phyloP scores from a whole-genome alignment of 2,797 vertebrate species.

The Pipistrellus pipistrellus region DNA sequence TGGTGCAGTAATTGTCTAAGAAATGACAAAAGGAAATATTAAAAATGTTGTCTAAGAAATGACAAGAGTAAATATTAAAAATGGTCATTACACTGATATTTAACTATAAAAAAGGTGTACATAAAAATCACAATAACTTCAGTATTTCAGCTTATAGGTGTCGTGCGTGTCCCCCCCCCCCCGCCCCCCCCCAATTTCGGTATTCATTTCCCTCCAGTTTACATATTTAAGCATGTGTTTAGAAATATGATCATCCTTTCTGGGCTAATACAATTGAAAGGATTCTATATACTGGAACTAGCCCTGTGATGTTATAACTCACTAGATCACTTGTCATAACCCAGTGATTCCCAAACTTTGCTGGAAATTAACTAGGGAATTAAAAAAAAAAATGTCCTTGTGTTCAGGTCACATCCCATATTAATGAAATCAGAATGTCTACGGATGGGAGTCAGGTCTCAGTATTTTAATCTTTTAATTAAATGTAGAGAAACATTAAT shows the following conservation, averaged over 20 bases:
- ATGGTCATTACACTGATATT: background rate
- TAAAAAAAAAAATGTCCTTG: background rate
- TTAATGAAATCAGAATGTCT: background rate
- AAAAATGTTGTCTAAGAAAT: slow-evolving; percentile 22
- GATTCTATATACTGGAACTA: background rate
- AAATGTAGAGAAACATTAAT: background rate
- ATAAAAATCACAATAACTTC: background rate
- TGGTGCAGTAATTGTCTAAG: background rate
- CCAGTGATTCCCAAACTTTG: background rate
- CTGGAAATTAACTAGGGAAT: background rate
- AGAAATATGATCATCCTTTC: background rate
- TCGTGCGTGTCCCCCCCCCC: too few species aligned
- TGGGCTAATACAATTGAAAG: background rate
- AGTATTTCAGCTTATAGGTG: background rate
- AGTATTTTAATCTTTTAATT: background rate
- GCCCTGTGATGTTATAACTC: background rate
- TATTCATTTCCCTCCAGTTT: background rate
- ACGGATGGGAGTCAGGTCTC: background rate
- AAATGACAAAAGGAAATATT: background rate
- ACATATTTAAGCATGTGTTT: background rate
- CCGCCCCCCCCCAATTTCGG: background rate
- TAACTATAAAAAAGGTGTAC: background rate
- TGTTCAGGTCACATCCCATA: background rate
- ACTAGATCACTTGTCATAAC: background rate
- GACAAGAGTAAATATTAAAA: background rate